Base-by-base conservation (phyloP, 2,888 invertebrate genomes). In the Aquatica leii region DNA sequence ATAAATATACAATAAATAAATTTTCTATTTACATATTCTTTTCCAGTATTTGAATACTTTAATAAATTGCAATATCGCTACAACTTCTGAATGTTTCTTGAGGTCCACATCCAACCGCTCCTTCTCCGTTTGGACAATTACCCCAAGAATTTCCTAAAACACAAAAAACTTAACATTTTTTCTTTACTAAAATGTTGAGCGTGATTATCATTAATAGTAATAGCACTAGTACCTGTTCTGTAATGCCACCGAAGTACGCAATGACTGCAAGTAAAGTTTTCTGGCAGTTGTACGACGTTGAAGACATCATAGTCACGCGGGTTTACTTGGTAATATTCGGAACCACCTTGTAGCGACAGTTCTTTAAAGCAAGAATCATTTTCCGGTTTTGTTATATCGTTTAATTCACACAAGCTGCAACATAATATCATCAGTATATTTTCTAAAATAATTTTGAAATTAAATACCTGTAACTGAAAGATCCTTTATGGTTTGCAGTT, bases 401-500 rank as follows among this genome's bases (percentile, higher is more conserved):
- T 31, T 20, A 76, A 60, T 64, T 59, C 68, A 53, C 78, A 78
- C 11, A 78, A 54, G n/a, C 73, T 70, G 58, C 70, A 74, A 59
- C 6, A 59, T 9, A 1, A 40, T 37, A 11, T 11, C 5, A 4
- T 37, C n/a, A n/a, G n/a, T n/a, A n/a, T n/a, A n/a, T n/a, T n/a
- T n/a, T n/a, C n/a, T n/a, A n/a, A n/a, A n/a, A n/a, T n/a, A n/a
- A n/a, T n/a, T n/a, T n/a, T 6, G 6, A 24, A 6, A 24, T 24
- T 24, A 37, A 2, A 24, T 69, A 76, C 77, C 74, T 73, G 60
- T 74, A 77, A 17, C 68, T 70, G 56, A 80, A 76, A 34, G 66
- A 72, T 43, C 82, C 82, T 50, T 73, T 59, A 69, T 84, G 83
- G 67, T 81, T 82, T 34, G 81, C 79, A 2, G 82, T 83, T 12